A percentile compares a stretch with the other conserved stretches of the same genome.
These are phyloP conservation scores for Saccopteryx leptura DNA, from an alignment of 2,113 vertebrate species.

Conservation along the genomic window DNA sequence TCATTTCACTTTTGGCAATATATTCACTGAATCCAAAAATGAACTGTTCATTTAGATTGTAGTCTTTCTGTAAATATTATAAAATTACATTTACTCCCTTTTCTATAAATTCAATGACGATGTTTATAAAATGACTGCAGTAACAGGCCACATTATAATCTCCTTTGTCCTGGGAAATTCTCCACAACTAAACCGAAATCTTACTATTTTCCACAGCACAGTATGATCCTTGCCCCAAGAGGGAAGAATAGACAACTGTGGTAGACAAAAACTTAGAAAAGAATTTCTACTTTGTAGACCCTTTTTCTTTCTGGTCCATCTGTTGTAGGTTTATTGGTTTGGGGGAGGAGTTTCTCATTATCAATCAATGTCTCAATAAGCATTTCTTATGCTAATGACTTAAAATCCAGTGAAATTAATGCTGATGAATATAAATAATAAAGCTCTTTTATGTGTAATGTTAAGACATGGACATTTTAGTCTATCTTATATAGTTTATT, in stretches of 20 bases:
- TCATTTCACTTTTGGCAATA: constrained; percentile 45
- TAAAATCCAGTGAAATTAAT: constrained; percentile 37
- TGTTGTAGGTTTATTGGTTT: constrained; percentile 13
- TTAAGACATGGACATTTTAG: constrained; percentile 20
- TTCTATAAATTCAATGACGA: neutral
- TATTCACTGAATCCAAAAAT: constrained; percentile 46
- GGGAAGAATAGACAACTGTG: constrained; percentile 31
- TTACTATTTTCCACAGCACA: constrained; percentile 21
- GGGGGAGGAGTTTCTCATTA: neutral
- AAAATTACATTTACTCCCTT: constrained; percentile 43
- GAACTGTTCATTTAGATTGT: constrained; percentile 53
- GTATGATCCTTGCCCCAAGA: neutral
- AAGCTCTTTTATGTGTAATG: neutral
- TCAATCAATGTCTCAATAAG: constrained; percentile 24
- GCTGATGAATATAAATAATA: constrained; percentile 1
- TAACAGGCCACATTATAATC: neutral
- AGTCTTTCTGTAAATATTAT: constrained; percentile 58
- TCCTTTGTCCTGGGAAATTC: constrained; percentile 55
- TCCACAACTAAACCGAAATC: neutral
- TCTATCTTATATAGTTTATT: constrained; percentile 21
- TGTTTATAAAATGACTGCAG: constrained; percentile 61
- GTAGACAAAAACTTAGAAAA: constrained; percentile 15
- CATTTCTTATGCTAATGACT: constrained; percentile 60
- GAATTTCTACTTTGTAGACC: constrained; percentile 38
- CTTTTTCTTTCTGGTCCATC: neutral